Conservation (phyloP, 1,140 invertebrate genomes). For the Steinernema khuongi region DNA sequence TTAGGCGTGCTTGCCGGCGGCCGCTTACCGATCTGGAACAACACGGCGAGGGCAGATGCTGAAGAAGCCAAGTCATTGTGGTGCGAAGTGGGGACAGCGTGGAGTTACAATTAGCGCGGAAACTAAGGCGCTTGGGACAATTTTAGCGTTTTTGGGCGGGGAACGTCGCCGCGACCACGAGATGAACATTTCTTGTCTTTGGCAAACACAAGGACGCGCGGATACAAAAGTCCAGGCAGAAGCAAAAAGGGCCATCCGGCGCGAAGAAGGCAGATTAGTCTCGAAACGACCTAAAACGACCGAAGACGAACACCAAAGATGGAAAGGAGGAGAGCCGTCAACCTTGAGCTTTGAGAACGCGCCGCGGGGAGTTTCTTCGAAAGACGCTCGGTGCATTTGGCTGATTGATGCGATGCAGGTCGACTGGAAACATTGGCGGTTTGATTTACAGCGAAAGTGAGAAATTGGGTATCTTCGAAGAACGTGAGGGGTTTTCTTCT, state of each 20-base stretch:
- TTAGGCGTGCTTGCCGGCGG: neutral
- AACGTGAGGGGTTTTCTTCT: neutral
- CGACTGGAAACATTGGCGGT: neutral
- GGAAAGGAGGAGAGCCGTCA: neutral
- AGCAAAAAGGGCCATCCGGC: neutral
- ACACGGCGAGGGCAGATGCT: neutral
- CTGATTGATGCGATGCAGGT: neutral
- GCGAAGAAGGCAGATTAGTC: conserved; percentile 4
- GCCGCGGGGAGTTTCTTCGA: conserved; percentile 9
- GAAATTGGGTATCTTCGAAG: neutral
- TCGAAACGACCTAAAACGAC: neutral
- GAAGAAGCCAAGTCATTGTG: neutral
- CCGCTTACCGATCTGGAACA: conserved; percentile 11
- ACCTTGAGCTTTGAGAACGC: conserved; percentile 10
- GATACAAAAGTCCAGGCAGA: neutral
- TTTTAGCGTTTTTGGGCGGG: neutral
- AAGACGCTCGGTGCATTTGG: neutral
- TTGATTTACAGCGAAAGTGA: neutral
- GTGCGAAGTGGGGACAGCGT: neutral
- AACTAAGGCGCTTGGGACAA: neutral
- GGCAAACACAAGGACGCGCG: neutral
- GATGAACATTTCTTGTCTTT: neutral
- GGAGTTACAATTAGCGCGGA: neutral
- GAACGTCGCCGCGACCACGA: neutral
- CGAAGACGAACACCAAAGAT: neutral